Conservation (phyloP, 2,113 vertebrate genomes). For the Mustela nigripes region DNA sequence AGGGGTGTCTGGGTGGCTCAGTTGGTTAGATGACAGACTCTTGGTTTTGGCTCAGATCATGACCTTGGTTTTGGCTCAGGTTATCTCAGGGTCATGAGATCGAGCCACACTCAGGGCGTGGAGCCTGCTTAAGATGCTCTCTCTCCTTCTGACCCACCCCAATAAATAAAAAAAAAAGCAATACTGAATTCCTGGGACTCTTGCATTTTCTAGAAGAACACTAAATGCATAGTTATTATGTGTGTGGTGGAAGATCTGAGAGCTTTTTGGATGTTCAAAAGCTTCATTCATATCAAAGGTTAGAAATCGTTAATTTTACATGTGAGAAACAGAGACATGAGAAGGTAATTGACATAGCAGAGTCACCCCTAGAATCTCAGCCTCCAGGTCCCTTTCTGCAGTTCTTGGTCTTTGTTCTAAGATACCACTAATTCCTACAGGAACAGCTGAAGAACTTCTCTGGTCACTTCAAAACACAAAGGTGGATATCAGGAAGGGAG, state of each 20-base stretch:
- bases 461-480: not conserved
- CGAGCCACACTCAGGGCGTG: not conserved
- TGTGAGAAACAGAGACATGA: not conserved
- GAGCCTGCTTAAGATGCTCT: not conserved
- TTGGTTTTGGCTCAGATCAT: not conserved
- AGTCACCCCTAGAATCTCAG: not conserved
- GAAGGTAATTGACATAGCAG: not conserved
- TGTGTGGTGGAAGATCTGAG: not conserved
- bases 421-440: not conserved
- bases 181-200: not conserved
- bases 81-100: not conserved
- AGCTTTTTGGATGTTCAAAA: not conserved
- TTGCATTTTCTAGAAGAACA: slow-evolving; percentile 29
- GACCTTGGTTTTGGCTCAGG: not conserved
- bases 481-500: not conserved
- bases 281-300: not conserved
- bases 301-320: not conserved
- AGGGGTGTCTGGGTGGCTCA: not conserved
- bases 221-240: not conserved
- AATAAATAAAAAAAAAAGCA: not conserved
- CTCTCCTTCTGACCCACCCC: not conserved
- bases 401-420: not conserved
- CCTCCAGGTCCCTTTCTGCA: not conserved
- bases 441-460: not conserved
- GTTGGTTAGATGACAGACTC: not conserved